phyloP scores from a whole-genome alignment of 2,797 vertebrate genomes.

The Poecilia velifera region DNA sequence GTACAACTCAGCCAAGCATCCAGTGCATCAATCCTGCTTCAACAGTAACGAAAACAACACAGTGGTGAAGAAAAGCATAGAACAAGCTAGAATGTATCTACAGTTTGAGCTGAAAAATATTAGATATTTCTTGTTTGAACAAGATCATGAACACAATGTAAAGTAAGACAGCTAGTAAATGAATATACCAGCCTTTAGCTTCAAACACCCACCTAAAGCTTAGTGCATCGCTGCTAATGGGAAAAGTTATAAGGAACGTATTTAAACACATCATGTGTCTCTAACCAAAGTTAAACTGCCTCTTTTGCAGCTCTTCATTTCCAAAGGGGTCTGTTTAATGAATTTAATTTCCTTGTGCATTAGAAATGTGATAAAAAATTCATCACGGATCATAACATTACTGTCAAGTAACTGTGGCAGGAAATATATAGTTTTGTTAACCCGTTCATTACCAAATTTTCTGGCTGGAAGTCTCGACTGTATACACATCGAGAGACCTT shows the following conservation, averaged over 20 bases:
- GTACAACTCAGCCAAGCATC: constrained; percentile 68
- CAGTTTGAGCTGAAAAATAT: constrained; percentile 18
- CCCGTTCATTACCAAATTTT: constrained; percentile 18
- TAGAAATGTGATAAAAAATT: constrained; percentile 74
- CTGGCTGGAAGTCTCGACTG: neutral
- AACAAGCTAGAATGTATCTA: constrained; percentile 7
- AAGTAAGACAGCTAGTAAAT: neutral
- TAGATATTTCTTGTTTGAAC: constrained; percentile 2
- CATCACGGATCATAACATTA: constrained; percentile 73
- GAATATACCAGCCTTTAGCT: neutral
- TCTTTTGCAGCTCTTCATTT: constrained; percentile 66
- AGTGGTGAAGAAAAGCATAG: constrained; percentile 13
- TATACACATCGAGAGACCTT: neutral
- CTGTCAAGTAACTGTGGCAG: constrained; percentile 57
- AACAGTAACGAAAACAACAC: constrained; percentile 32
- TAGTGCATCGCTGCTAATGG: neutral
- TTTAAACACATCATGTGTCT: constrained; percentile 42
- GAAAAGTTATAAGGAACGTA: constrained; percentile 9
- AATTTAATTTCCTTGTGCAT: constrained; percentile 74
- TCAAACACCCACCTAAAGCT: constrained; percentile 4
- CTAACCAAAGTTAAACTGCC: constrained; percentile 51
- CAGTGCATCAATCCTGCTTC: constrained; percentile 67
- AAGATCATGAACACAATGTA: constrained; percentile 6
- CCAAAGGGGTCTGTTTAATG: constrained; percentile 70
- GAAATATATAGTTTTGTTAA: constrained; percentile 59